These are phyloP conservation scores for Bovichtus variegatus DNA, from an alignment of 2,797 vertebrate species.

Conservation along the genomic window DNA sequence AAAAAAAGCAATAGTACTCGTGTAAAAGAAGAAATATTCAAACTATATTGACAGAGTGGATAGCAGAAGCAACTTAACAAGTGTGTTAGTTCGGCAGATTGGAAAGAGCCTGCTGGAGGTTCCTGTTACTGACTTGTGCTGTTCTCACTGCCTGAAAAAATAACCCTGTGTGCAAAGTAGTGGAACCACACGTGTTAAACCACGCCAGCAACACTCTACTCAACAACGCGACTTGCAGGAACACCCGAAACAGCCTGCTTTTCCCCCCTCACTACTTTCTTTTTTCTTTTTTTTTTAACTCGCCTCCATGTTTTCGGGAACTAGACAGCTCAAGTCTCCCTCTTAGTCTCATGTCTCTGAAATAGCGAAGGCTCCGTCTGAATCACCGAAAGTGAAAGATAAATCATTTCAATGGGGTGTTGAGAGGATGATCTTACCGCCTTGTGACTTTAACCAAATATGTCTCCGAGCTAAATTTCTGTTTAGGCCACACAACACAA, in stretches of 20 bases:
- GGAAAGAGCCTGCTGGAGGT: slow-evolving; percentile 74
- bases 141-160: slow-evolving; percentile 85
- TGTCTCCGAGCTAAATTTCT: not conserved
- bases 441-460: slow-evolving; percentile 26
- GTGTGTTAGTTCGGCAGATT: slow-evolving; percentile 48
- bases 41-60: not conserved
- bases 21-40: not conserved
- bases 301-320: slow-evolving; percentile 79
- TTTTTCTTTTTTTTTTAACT: slow-evolving; percentile 7
- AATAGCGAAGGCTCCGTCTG: slow-evolving; percentile 60
- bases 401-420: slow-evolving; percentile 41
- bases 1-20: not conserved
- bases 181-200: slow-evolving; percentile 81
- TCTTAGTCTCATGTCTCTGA: slow-evolving; percentile 63
- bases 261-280: slow-evolving; percentile 47
- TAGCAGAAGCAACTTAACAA: slow-evolving; percentile 24
- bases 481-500: not conserved
- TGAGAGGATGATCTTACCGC: slow-evolving; percentile 10
- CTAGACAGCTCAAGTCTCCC: slow-evolving; percentile 58
- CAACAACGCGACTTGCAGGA: slow-evolving; percentile 62
- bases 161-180: slow-evolving; percentile 76
- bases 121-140: slow-evolving; percentile 74
- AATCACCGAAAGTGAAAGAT: slow-evolving; percentile 74
- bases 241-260: slow-evolving; percentile 68
- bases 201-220: slow-evolving; percentile 66